These are phyloP conservation scores for Temnopleurus reevesii DNA, from an alignment of 53 echinoderm and acorn worm genomes.

Conservation along the genomic window DNA sequence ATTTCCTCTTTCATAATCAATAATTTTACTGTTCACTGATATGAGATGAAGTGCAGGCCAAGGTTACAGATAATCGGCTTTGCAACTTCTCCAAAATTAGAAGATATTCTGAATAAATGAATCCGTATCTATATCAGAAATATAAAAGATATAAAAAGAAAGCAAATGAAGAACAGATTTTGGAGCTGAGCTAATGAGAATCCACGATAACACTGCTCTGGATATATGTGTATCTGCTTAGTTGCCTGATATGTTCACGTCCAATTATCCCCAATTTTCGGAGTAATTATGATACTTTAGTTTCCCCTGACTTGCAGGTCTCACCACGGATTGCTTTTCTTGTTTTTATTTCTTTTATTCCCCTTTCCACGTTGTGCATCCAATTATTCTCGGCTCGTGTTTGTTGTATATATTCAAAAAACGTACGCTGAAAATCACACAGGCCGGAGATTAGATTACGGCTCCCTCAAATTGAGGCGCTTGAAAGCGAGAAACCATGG, in stretches of 20 bases:
- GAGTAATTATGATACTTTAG: constrained; percentile 15
- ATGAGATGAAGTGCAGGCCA: no score
- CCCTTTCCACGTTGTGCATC: neutral
- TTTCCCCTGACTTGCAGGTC: neutral
- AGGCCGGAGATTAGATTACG: constrained; percentile 45
- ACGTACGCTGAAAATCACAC: constrained; percentile 34
- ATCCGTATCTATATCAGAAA: no score
- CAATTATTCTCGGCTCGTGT: constrained; percentile 12
- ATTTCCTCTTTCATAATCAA: no score
- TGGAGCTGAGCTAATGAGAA: no score
- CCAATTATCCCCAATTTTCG: constrained; percentile 20
- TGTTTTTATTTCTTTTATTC: neutral
- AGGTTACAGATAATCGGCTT: no score
- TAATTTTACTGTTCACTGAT: no score
- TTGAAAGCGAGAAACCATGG: constrained; percentile 37
- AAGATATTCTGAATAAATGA: no score
- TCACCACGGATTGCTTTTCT: neutral
- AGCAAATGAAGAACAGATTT: no score
- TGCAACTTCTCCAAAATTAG: no score
- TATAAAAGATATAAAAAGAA: no score
- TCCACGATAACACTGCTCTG: no score
- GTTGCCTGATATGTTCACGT: constrained; percentile 20
- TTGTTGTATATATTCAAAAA: constrained; percentile 23
- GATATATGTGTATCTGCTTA: no score
- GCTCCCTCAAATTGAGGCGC: constrained; percentile 12